Conservation (phyloP, 2,113 vertebrate species). For the Glaucomys volans region DNA sequence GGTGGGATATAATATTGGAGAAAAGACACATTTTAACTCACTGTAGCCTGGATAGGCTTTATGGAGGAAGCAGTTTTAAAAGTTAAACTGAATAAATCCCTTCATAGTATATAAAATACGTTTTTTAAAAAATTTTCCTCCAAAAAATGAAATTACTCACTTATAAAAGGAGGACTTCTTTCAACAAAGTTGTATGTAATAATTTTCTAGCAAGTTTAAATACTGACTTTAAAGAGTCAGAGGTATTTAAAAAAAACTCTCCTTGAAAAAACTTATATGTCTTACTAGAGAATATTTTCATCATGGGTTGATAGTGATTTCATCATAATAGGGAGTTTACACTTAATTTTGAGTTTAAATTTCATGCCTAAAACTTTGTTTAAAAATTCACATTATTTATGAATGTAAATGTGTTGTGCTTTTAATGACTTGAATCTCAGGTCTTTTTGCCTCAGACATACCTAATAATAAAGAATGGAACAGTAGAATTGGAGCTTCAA, state of each 20-base stretch:
- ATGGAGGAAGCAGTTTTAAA: neutral
- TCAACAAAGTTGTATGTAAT: constrained; percentile 3
- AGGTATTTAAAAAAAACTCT: neutral
- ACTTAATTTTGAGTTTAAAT: constrained; percentile 39
- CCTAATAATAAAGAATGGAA: neutral
- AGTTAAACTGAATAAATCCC: neutral
- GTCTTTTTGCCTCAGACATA: constrained; percentile 8
- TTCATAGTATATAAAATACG: neutral
- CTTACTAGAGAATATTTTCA: constrained; percentile 30
- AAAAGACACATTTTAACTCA: neutral
- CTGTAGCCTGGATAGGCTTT: neutral
- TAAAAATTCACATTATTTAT: neutral
- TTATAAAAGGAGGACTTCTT: constrained; percentile 22
- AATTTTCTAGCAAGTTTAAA: constrained; percentile 31
- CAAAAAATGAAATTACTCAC: constrained; percentile 36
- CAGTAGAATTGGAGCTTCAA: neutral
- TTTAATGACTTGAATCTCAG: constrained; percentile 4
- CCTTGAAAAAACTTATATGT: neutral
- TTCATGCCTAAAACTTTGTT: neutral
- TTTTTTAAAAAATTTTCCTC: neutral
- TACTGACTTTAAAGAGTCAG: neutral
- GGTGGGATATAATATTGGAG: neutral
- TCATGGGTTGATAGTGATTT: neutral
- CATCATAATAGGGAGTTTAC: neutral
- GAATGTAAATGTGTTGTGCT: neutral